These are phyloP conservation scores for Entelurus aequoreus DNA, from an alignment of 2,113 vertebrate species.

Conservation along the genomic window DNA sequence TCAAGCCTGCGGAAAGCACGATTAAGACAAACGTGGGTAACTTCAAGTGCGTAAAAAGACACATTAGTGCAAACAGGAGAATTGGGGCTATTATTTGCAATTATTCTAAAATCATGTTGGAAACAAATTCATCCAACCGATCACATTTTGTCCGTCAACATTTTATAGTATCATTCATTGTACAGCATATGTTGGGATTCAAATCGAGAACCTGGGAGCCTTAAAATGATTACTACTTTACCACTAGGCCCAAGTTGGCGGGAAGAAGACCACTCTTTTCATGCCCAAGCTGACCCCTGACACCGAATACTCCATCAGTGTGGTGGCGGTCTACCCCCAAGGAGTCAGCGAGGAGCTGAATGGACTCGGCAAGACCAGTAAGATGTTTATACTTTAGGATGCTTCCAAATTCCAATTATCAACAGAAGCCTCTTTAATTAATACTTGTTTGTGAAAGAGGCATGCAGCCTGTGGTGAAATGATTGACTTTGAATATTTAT, in stretches of 20 bases:
- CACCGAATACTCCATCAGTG: slow-evolving; percentile 83
- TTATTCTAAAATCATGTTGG: not conserved
- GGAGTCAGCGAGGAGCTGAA: slow-evolving; percentile 81
- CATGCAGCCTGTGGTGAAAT: not conserved
- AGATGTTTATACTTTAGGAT: slow-evolving; percentile 31
- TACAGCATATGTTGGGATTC: not conserved
- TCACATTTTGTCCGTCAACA: not conserved
- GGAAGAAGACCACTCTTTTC: slow-evolving; percentile 84
- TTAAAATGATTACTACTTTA: not conserved
- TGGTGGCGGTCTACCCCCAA: slow-evolving; percentile 79
- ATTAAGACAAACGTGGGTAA: no score
- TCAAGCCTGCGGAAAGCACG: no score
- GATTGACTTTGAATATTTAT: not conserved
- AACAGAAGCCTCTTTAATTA: not conserved
- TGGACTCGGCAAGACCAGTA: slow-evolving; percentile 91
- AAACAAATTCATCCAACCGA: not conserved
- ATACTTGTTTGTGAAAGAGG: not conserved
- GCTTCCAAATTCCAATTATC: not conserved
- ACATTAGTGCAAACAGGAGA: no score
- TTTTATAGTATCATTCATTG: not conserved
- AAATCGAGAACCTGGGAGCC: not conserved
- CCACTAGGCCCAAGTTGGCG: slow-evolving; percentile 81
- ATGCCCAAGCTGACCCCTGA: slow-evolving; percentile 91
- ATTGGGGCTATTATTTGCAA: no score
- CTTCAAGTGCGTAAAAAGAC: no score